Evolutionary conservation across 2,888 invertebrate species (phyloP), one percentile per base, ranked within the genome.

Genomic region (Polymixis flavicincta): DNA sequence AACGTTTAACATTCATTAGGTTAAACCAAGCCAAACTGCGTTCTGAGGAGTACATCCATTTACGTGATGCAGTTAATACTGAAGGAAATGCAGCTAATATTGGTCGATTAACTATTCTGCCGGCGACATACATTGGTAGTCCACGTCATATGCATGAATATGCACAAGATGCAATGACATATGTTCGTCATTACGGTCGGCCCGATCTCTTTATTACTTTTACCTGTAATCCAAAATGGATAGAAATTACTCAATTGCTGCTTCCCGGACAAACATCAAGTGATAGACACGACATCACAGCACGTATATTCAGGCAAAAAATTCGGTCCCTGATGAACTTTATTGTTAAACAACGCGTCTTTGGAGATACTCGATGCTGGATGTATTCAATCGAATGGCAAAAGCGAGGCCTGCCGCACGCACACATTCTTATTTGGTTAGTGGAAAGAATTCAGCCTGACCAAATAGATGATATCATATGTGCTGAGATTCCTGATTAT

Each of bases 371-470:
- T 60, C 60, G 60, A 60, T 60, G 60, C 60, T 60, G 60, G 60
- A 60, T 60, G 60, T 60, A 37, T 60, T 60, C 60, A 60, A 60
- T 60, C 60, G 60, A 60, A 60, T 60, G 60, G 60, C 60, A 60
- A 28, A 60, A 37, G 2, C 60, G 22, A 60, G 59, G 32, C 32
- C 32, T 59, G 32, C 32, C 59, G 59, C 32, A 59, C 19, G 59
- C 59, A 32, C 59, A 59, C 19, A 59, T 32, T 59, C 59, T 59
- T 22, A 59, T 59, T 59, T 59, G 59, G 59, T 59, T 32, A 28
- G 32, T 32, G 8, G 32, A 32, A 59, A 59, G 32, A 32, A 59
- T 28, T 59, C 22, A 6, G 4, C 52, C 52, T 1, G 52, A 52
- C 11, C 52, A 52, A 54, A n/a, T 54, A 54, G 54, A n/a, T 61